Conservation (phyloP, 2,113 vertebrate genomes). For the Okapia johnstoni region DNA sequence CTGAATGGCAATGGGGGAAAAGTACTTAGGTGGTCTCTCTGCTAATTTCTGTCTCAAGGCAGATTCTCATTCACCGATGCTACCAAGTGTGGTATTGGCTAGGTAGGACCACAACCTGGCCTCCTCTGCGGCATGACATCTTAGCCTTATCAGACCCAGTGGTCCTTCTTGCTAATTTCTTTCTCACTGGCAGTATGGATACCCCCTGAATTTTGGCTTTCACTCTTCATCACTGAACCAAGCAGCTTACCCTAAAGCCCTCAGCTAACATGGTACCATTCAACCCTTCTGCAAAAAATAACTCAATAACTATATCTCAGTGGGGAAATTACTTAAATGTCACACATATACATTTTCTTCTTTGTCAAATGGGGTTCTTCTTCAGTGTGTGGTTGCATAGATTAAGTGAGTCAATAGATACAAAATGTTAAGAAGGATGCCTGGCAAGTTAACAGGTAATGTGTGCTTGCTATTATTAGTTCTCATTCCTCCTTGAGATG, state of each 20-base stretch:
- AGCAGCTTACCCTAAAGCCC: not conserved
- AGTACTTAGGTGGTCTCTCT: not conserved
- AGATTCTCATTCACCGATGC: not conserved
- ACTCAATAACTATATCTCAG: not conserved
- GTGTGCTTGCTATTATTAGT: not conserved
- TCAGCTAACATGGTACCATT: not conserved
- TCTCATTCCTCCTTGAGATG: not conserved
- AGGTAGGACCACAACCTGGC: too few relatives aligned
- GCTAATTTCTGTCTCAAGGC: not conserved
- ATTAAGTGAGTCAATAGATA: not conserved
- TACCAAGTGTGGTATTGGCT: not conserved
- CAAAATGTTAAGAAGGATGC: not conserved
- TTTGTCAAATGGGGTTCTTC: not conserved
- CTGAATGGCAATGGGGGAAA: not conserved
- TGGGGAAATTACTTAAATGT: not conserved
- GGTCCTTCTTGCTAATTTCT: not conserved
- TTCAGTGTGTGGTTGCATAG: not conserved
- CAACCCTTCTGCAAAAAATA: not conserved
- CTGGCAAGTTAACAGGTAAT: not conserved
- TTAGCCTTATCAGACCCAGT: not conserved
- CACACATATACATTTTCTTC: not conserved
- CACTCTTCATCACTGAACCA: not conserved
- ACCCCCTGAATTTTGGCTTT: not conserved
- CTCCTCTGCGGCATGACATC: not conserved
- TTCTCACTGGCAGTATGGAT: not conserved